Evolutionary conservation across 2,888 invertebrate genomes (phyloP), one percentile per base, ranked within the genome.

Genomic region (Ceriagrion tenellum): DNA sequence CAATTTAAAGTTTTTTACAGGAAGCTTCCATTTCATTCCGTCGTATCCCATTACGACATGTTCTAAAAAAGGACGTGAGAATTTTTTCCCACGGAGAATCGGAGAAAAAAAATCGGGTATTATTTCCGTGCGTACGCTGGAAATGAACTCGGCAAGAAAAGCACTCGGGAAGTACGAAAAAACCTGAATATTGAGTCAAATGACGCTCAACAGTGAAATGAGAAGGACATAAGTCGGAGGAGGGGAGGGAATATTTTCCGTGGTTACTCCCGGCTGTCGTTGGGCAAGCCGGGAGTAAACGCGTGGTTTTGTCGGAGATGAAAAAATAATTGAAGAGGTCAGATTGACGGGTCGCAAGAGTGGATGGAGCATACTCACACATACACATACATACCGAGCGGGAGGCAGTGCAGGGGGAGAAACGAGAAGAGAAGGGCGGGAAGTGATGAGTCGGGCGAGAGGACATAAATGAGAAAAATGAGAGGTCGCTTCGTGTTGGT

Each of bases 391-490:
- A 47, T 8, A 47, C 47, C 47, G 47, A 47, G 47, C 8, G 88
- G 26, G 40, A 20, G 47, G 20, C 3, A 35, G 13, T 16, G 88
- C 10, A 23, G 88, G 18, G 26, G 88, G 88, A 18, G 47, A 16
- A 47, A 47, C 40, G 35, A 47, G 55, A 55, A 59, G 90, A 30
- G 56, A 59, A 88, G 23, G 88, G 47, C 20, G 26, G n/a, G 63
- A 91, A 40, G 63, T 91, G 91, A 91, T 91, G 91, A 91, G 63
- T 40, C 30, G 91, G 35, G 56, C 6, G 40, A 88, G 88, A 23
- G 88, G 40, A 35, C 23, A 69, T 26, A 69, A 69, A 69, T 69
- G 69, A 69, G 69, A 20, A n/a, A 47, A 69, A 69, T 26, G n/a
- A 69, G 69, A 6, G 4, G 8, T 69, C 40, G 35, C 91, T 30